Conservation (phyloP, 2,888 invertebrate genomes). For the Polylopha cassiicola region DNA sequence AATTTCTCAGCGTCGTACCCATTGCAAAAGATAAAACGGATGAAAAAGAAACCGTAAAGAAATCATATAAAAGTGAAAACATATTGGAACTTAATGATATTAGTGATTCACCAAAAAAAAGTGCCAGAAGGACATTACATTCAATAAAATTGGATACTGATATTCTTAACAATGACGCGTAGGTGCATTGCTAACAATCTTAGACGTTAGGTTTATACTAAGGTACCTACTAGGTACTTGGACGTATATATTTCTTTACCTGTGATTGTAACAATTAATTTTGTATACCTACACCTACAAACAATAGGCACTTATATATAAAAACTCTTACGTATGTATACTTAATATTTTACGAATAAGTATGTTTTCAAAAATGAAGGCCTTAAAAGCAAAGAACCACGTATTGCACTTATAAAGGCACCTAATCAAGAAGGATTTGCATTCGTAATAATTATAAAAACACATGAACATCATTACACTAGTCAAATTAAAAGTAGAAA, state of each 20-base stretch:
- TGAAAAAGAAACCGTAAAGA: slow-evolving; percentile 42
- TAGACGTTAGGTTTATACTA: slow-evolving; percentile 26
- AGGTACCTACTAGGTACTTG: slow-evolving; percentile 31
- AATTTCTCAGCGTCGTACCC: slow-evolving; percentile 60
- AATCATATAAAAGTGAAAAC: slow-evolving; percentile 48
- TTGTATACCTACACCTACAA: no score
- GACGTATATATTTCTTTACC: slow-evolving; percentile 55
- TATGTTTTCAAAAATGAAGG: no score
- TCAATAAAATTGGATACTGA: slow-evolving; percentile 53
- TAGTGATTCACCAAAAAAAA: slow-evolving; percentile 68
- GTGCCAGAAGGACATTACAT: slow-evolving; percentile 67
- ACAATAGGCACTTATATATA: no score
- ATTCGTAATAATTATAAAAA: slow-evolving; percentile 29
- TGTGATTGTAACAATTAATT: no score
- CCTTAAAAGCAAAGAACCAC: no score
- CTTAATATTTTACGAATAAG: no score
- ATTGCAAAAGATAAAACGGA: slow-evolving; percentile 42
- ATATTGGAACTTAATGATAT: slow-evolving; percentile 61
- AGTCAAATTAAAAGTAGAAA: slow-evolving; percentile 69
- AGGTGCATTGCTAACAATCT: slow-evolving; percentile 37
- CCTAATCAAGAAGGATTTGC: no score
- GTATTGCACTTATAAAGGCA: no score
- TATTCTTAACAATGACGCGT: slow-evolving; percentile 59
- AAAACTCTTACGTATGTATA: no score
- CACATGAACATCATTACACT: slow-evolving; percentile 59